phyloP scores from a whole-genome alignment of 2,113 vertebrate genomes.

The Hirundichthys speculiger region DNA sequence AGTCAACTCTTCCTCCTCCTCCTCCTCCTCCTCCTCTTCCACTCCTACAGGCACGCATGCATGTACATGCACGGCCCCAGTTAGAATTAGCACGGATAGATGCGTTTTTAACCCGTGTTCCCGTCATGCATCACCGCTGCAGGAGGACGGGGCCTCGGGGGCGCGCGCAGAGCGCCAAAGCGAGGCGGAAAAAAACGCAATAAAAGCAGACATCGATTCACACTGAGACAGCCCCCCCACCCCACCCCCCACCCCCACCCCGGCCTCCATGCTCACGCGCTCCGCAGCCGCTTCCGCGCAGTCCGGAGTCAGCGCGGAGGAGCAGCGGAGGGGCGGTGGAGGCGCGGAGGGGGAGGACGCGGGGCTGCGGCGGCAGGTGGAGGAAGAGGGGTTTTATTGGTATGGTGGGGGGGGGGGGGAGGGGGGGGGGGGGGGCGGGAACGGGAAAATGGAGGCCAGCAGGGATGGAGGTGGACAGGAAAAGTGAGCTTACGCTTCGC shows the following conservation, averaged over 20 bases:
- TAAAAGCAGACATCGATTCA: not conserved
- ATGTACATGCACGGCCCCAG: constrained; percentile 19
- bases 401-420: constrained; percentile 13
- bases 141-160: constrained; percentile 36
- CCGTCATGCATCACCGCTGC: constrained; percentile 41
- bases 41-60: constrained; percentile 42
- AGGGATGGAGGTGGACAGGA: constrained; percentile 2
- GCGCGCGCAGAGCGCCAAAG: constrained; percentile 34
- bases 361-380: too few species aligned
- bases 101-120: constrained; percentile 19
- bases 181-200: not conserved
- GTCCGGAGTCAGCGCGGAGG: too few species aligned
- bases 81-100: constrained; percentile 41
- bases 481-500: constrained; percentile 64
- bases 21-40: constrained; percentile 26
- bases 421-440: not conserved
- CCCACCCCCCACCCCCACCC: not conserved
- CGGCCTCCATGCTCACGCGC: not conserved
- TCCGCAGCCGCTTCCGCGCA: too few species aligned
- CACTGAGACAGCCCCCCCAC: constrained; percentile 28
- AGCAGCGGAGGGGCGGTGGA: too few species aligned
- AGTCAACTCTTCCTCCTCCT: constrained; percentile 11
- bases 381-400: not conserved
- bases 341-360: too few species aligned
- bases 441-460: constrained; percentile 37